Conservation (phyloP, 1,140 invertebrate genomes). For the Homarus americanus region DNA sequence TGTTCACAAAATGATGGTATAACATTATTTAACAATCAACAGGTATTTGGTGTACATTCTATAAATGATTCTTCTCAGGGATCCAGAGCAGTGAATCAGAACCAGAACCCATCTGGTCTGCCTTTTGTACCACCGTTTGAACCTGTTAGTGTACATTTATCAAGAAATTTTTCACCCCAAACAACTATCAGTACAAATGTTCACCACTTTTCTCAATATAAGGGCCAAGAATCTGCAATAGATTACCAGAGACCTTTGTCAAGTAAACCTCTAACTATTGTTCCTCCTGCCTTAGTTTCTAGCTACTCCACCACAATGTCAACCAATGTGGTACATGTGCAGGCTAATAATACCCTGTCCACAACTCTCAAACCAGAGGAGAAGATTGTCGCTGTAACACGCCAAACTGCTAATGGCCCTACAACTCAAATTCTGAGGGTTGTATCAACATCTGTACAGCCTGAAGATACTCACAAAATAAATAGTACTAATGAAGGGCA, state of each 20-base stretch:
- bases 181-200: background rate
- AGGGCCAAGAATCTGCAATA: conserved; percentile 18
- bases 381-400: conserved; percentile 26
- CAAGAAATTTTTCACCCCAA: background rate
- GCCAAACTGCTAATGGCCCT: conserved; percentile 29
- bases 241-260: conserved; percentile 11
- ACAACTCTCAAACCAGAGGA: background rate
- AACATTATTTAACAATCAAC: background rate
- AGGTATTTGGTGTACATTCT: background rate
- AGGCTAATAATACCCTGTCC: background rate
- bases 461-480: background rate
- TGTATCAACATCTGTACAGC: background rate
- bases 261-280: background rate
- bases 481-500: background rate
- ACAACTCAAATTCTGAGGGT: conserved; percentile 27
- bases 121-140: background rate
- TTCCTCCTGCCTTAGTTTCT: conserved; percentile 39
- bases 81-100: background rate
- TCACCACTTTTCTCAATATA: background rate
- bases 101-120: background rate
- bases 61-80: background rate
- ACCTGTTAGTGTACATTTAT: background rate
- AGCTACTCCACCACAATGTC: background rate
- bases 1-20: background rate
- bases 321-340: background rate